These are phyloP conservation scores for Engraulis encrasicolus DNA, from an alignment of 2,113 vertebrate species.

Conservation along the genomic window DNA sequence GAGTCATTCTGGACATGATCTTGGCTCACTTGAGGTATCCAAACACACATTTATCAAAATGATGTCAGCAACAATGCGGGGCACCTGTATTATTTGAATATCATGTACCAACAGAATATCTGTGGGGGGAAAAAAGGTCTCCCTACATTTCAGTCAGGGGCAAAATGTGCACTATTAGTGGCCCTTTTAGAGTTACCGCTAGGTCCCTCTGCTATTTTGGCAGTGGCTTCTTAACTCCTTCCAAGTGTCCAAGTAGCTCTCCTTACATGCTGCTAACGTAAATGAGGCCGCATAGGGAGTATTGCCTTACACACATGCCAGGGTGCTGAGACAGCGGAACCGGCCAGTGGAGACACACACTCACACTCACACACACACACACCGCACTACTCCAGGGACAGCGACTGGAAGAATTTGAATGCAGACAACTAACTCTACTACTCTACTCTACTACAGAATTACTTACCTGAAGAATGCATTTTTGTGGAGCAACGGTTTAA, in stretches of 20 bases:
- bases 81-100: background rate
- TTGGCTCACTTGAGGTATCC: background rate
- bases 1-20: background rate
- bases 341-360: too few relatives aligned
- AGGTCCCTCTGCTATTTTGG: background rate
- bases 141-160: background rate
- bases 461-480: background rate
- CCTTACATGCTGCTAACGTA: slow-evolving; percentile 13
- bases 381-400: too few relatives aligned
- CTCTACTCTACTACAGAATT: too few relatives aligned
- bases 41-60: background rate
- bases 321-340: background rate
- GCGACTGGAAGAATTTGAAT: background rate
- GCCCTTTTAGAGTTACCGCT: background rate
- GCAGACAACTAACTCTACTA: too few relatives aligned
- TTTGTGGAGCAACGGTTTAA: background rate
- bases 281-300: background rate
- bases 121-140: background rate
- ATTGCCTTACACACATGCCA: background rate
- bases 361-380: too few relatives aligned
- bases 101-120: background rate
- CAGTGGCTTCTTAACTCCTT: background rate
- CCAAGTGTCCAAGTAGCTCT: background rate
- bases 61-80: background rate
- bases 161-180: background rate